Conservation (phyloP, 2,113 vertebrate genomes). For the Bucco capensis region DNA sequence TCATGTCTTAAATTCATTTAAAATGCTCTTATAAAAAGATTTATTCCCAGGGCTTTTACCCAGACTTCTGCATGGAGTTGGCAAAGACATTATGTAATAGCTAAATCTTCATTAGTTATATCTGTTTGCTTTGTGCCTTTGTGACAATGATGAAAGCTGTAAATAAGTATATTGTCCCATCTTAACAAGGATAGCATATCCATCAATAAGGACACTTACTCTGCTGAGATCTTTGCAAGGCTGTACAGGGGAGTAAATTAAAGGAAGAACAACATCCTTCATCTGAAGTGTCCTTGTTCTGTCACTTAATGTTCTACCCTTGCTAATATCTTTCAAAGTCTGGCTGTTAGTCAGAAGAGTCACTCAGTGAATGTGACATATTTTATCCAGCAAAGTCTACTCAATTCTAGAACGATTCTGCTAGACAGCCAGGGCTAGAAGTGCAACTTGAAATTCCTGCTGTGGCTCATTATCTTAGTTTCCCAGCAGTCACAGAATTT, state of each 20-base stretch:
- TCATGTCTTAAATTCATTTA: not conserved
- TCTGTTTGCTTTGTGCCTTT: conserved; percentile 50
- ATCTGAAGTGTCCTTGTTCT: conserved; percentile 55
- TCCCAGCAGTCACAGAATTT: not conserved
- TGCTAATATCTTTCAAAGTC: conserved; percentile 61
- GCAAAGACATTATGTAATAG: conserved; percentile 19
- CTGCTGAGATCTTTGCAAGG: conserved; percentile 56
- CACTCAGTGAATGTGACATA: conserved; percentile 30
- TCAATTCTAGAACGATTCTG: not conserved
- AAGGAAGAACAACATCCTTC: conserved; percentile 53
- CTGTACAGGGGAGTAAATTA: conserved; percentile 51
- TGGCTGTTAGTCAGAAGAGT: conserved; percentile 49
- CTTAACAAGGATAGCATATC: conserved; percentile 53
- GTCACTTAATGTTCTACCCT: conserved; percentile 62
- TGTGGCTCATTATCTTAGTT: not conserved
- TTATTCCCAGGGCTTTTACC: not conserved
- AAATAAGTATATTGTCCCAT: conserved; percentile 54
- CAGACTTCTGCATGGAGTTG: not conserved
- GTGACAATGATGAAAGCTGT: conserved; percentile 52
- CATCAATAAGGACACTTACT: conserved; percentile 56
- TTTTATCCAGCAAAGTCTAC: conserved; percentile 5
- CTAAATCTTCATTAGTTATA: conserved; percentile 57
- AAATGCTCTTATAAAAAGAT: not conserved
- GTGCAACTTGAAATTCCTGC: not conserved
- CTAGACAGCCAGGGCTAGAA: not conserved